phyloP scores from a whole-genome alignment of 1,140 invertebrate species.

The Papilio machaon region DNA sequence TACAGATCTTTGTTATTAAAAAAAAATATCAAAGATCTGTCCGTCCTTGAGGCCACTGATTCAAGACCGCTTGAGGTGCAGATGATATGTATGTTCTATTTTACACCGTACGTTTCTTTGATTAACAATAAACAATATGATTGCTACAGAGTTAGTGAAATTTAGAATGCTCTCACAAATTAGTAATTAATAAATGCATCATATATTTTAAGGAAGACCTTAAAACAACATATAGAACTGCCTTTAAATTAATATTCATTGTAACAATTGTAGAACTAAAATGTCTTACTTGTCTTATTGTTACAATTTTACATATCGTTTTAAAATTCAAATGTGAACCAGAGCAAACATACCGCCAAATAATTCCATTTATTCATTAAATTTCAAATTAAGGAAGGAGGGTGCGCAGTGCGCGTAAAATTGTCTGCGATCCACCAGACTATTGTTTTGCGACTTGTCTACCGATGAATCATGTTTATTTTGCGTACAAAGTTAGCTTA shows the following conservation, averaged over 20 bases:
- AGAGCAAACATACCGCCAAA: background rate
- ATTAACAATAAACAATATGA: background rate
- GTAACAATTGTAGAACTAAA: background rate
- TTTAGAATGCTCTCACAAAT: background rate
- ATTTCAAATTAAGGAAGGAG: constrained; percentile 6
- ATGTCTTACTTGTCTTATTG: background rate
- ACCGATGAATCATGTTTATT: constrained; percentile 1
- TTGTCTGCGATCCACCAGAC: constrained; percentile 17
- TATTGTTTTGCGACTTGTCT: background rate
- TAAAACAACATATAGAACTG: too few species aligned
- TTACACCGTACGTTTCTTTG: background rate
- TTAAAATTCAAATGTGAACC: background rate
- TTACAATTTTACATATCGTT: background rate
- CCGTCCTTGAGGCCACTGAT: background rate
- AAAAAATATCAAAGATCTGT: background rate
- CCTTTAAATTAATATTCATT: too few species aligned
- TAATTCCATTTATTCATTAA: constrained; percentile 13
- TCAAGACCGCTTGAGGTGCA: background rate
- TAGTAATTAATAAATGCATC: background rate
- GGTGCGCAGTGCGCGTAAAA: constrained; percentile 9
- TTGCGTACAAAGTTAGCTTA: background rate
- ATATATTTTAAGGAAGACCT: too few species aligned
- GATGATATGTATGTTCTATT: background rate
- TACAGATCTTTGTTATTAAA: background rate
- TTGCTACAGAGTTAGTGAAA: background rate